These are phyloP conservation scores for Eristalinus aeneus DNA, from an alignment of 2,888 invertebrate species.

Conservation along the genomic window DNA sequence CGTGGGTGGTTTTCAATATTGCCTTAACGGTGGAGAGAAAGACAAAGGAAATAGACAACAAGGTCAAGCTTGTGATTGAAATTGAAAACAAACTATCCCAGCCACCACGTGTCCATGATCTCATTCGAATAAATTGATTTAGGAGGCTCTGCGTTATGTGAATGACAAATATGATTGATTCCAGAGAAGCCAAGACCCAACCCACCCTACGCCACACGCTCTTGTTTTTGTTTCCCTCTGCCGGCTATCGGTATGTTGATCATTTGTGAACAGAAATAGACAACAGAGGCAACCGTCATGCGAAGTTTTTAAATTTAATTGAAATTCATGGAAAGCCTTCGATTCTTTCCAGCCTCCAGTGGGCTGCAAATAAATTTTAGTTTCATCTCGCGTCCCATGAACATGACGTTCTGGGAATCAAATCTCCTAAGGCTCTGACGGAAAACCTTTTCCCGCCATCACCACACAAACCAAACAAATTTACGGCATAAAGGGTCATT, in stretches of 20 bases:
- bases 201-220: neutral
- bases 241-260: slow-evolving; percentile 21
- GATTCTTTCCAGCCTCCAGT: neutral
- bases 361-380: neutral
- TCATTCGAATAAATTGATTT: neutral
- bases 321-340: slow-evolving; percentile 6
- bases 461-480: neutral
- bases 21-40: neutral
- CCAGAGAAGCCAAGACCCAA: neutral
- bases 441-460: neutral
- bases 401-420: neutral
- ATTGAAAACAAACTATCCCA: neutral
- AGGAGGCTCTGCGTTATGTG: neutral
- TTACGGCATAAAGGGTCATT: neutral
- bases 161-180: slow-evolving; percentile 6
- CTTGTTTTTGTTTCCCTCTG: slow-evolving; percentile 14
- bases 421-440: neutral
- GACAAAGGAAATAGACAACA: neutral
- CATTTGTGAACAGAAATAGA: slow-evolving; percentile 9
- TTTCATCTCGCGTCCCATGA: neutral
- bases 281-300: neutral
- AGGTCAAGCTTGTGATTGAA: neutral
- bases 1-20: neutral
- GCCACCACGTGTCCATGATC: neutral
- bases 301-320: slow-evolving; percentile 19